These are phyloP conservation scores for Aelia acuminata DNA, from an alignment of 2,888 invertebrate species.

Conservation along the genomic window DNA sequence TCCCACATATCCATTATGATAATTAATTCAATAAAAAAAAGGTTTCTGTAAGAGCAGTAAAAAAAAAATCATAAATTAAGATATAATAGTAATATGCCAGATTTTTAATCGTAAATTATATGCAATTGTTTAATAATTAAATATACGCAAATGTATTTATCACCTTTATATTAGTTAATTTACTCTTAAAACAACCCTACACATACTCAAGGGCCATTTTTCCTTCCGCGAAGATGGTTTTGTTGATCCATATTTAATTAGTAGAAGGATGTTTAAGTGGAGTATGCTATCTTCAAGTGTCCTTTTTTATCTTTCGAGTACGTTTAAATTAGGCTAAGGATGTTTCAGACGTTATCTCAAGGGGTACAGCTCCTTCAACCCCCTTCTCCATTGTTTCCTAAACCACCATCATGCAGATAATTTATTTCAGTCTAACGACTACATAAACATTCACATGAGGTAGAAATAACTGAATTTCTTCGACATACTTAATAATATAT, in stretches of 20 bases:
- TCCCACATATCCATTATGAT: no score
- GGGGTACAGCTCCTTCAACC: not conserved
- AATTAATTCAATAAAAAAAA: no score
- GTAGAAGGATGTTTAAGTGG: slow-evolving; percentile 3
- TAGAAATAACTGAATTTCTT: not conserved
- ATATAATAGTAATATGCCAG: no score
- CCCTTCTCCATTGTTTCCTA: not conserved
- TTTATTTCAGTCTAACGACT: not conserved
- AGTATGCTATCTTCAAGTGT: slow-evolving; percentile 4
- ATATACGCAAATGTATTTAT: no score
- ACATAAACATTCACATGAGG: not conserved
- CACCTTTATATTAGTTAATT: not conserved
- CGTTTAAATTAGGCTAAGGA: slow-evolving; percentile 1
- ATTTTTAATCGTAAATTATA: no score
- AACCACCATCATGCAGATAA: not conserved
- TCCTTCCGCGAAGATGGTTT: not conserved
- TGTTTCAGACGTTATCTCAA: slow-evolving; percentile 16
- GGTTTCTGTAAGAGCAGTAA: no score
- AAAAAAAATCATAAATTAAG: no score
- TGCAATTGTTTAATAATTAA: no score
- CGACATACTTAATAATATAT: no score
- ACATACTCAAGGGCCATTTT: not conserved
- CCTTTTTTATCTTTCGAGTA: slow-evolving; percentile 4
- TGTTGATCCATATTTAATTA: slow-evolving; percentile 4
- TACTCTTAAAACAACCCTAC: not conserved